Evolutionary conservation across 2,888 invertebrate genomes (phyloP).

Genomic region (Proisotoma minuta): DNA sequence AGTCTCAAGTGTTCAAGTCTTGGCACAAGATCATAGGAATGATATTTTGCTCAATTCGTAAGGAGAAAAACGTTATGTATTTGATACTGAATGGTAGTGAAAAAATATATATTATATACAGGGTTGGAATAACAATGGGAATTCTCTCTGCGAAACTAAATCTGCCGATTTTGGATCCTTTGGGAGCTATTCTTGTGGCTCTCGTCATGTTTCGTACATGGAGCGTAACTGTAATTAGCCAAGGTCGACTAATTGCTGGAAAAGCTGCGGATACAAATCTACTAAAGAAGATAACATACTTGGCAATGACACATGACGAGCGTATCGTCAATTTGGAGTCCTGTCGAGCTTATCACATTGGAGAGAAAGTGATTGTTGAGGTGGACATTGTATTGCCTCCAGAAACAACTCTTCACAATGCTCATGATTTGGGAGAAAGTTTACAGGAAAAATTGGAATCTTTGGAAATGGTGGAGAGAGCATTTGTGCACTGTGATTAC

Average conservation of each 20-base stretch:
- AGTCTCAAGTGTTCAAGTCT: conserved; percentile 1
- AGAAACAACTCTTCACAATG: conserved; percentile 6
- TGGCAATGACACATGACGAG: conserved; percentile 18
- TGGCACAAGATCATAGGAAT: conserved; percentile 16
- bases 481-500: conserved; percentile 18
- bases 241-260: conserved; percentile 7
- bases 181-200: conserved; percentile 16
- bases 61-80: no score
- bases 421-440: conserved; percentile 15
- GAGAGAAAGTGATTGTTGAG: conserved; percentile 12
- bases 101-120: no score
- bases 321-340: conserved; percentile 12
- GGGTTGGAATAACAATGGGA: conserved; percentile 4
- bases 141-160: conserved; percentile 3
- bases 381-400: conserved; percentile 18
- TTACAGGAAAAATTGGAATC: conserved; percentile 15
- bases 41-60: conserved; percentile 11
- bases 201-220: conserved; percentile 10
- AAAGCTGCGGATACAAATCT: conserved; percentile 10
- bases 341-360: conserved; percentile 13
- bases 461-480: conserved; percentile 9
- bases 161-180: conserved; percentile 9
- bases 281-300: conserved; percentile 13
- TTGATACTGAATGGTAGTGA: no score
- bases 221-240: conserved; percentile 6